Conservation (phyloP, 2,797 vertebrate species). For the Cottoperca gobio region DNA sequence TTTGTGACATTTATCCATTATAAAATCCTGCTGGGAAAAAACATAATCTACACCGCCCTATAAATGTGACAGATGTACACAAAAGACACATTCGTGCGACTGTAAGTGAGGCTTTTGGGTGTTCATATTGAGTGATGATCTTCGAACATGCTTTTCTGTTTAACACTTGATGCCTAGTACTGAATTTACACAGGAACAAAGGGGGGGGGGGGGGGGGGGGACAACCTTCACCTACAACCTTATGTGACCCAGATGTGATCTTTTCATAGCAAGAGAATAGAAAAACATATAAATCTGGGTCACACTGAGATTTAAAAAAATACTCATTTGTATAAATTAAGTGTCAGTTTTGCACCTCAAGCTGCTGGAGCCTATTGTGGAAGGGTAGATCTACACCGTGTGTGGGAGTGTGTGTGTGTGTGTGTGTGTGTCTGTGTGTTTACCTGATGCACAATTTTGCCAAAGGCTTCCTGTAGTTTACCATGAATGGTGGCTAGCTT, state of each 20-base stretch:
- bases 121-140: not conserved
- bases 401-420: conserved; percentile 6
- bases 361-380: not conserved
- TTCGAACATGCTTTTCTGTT: not conserved
- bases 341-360: not conserved
- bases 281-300: conserved; percentile 2
- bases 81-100: not conserved
- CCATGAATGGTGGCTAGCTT: conserved; percentile 98
- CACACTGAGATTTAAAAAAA: not conserved
- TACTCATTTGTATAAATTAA: conserved; percentile 10
- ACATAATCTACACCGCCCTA: not conserved
- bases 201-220: no score
- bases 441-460: conserved; percentile 99
- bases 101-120: not conserved
- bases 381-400: not conserved
- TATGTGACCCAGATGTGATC: not conserved
- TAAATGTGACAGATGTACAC: not conserved
- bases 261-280: not conserved
- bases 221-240: not conserved
- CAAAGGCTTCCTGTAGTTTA: conserved; percentile 99
- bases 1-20: not conserved
- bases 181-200: conserved; percentile 23
- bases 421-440: conserved; percentile 60
- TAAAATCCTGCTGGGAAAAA: not conserved
- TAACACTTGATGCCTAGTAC: not conserved